Conservation (phyloP, 2,888 invertebrate species). For the Acleris sparsana region DNA sequence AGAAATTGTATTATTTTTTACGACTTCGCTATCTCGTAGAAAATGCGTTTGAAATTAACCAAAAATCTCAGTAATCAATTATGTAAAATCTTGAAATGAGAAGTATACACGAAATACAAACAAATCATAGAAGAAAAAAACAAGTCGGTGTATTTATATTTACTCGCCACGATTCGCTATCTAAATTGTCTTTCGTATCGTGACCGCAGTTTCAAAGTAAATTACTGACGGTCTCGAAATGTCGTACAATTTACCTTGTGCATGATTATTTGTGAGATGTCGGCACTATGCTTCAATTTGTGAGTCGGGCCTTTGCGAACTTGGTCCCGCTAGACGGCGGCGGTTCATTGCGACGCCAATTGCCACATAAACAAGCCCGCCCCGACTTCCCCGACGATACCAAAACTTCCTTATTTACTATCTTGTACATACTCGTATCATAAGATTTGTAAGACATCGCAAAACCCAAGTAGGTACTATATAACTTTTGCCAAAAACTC, state of each 20-base stretch:
- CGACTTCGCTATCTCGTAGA: no score
- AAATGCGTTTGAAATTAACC: no score
- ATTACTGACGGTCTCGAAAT: conserved; percentile 66
- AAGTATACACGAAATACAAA: no score
- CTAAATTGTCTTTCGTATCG: no score
- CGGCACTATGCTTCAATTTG: conserved; percentile 69
- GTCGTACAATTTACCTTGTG: conserved; percentile 61
- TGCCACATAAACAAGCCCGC: conserved; percentile 75
- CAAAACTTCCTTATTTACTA: conserved; percentile 68
- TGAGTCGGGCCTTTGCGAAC: conserved; percentile 70
- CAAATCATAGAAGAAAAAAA: no score
- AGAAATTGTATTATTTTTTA: no score
- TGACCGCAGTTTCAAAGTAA: conserved; percentile 35
- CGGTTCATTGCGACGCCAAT: conserved; percentile 73
- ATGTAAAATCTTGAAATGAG: no score
- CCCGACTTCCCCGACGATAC: conserved; percentile 61
- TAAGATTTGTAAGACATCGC: conserved; percentile 49
- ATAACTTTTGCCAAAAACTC: background rate
- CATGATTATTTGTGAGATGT: conserved; percentile 76
- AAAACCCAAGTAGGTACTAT: background rate
- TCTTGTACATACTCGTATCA: conserved; percentile 51
- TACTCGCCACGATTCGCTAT: no score
- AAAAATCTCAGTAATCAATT: no score
- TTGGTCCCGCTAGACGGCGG: conserved; percentile 59
- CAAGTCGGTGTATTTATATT: no score